A percentile compares a stretch with the other conserved stretches of the same genome.
These are phyloP conservation scores for Patagioenas fasciata DNA, from an alignment of 2,113 vertebrate species.

Conservation along the genomic window DNA sequence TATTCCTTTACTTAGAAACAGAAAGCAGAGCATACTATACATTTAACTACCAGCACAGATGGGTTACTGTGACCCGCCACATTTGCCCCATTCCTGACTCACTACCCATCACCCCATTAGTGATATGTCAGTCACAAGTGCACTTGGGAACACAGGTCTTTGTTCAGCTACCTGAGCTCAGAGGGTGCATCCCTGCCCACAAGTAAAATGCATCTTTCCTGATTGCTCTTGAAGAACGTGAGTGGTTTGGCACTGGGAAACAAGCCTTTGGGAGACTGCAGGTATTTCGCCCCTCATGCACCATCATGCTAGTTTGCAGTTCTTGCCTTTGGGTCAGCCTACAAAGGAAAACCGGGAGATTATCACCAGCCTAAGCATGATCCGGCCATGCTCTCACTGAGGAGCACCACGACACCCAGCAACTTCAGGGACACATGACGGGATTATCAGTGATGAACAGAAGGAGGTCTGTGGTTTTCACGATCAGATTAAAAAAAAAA, in stretches of 20 bases:
- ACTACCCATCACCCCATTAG: background rate
- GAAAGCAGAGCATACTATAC: background rate
- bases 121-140: background rate
- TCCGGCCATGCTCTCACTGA: accelerated
- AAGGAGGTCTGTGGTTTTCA: background rate
- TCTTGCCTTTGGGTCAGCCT: background rate
- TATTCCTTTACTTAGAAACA: constrained; percentile 6
- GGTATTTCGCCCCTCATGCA: accelerated
- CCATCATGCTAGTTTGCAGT: background rate
- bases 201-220: background rate
- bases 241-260: accelerated
- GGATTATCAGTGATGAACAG: background rate
- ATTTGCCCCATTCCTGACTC: background rate
- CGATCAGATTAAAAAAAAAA: background rate
- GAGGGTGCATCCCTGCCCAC: accelerated
- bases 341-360: background rate
- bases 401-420: background rate
- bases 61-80: background rate
- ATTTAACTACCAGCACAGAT: background rate
- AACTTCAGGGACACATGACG: background rate
- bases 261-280: background rate
- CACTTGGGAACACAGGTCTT: background rate
- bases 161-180: background rate
- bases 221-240: accelerated
- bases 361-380: accelerated